Evolutionary conservation across 2,113 vertebrate species (phyloP), one percentile per base, ranked within the genome.

Genomic region (Anarhynchus alexandrinus): DNA sequence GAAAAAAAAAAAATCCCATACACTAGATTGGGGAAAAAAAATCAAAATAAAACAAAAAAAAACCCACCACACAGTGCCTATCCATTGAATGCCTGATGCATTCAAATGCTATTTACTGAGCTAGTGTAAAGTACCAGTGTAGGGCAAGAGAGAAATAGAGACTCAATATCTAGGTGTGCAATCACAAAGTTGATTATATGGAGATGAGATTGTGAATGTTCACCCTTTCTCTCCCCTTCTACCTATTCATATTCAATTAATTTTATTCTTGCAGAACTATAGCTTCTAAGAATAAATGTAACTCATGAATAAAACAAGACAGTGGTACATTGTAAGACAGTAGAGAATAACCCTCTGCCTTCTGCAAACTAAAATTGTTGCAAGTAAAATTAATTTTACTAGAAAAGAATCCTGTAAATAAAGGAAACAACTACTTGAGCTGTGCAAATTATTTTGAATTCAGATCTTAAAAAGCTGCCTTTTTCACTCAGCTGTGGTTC

Each of bases 241-340:
- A 72, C 21, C 15, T 67, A 67, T 69, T 91, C 81, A 52, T 55
- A 89, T 78, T 72, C 23, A 71, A 85, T 71, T 88, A 94, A 86
- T 74, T 76, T 95, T 84, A 64, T 71, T 91, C 52, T 94, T 71
- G 47, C 12, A 82, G 70, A 93, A 87, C 32, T 51, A 34, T 6
- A 72, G 40, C 36, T 91, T 87, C 87, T 87, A 85, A 94, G 69
- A 97, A 95, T 90, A 94, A 93, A 87, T 23, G 8, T 57, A 90
- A 43, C 42, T 93, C 66, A 96, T 87, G 58, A 95, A 91, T 94
- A 90, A 96, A 96, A 80, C 40, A 95, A 80, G 40, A 64, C 36
- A 88, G 20, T 11, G 11, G 18, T 52, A 66, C 22, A 32, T 36
- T 87, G 20, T 81, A 91, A 90, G 74, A 86, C 9, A 58, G 45